Conservation (phyloP, 2,113 vertebrate species). For the Sylvilagus bachmani region DNA sequence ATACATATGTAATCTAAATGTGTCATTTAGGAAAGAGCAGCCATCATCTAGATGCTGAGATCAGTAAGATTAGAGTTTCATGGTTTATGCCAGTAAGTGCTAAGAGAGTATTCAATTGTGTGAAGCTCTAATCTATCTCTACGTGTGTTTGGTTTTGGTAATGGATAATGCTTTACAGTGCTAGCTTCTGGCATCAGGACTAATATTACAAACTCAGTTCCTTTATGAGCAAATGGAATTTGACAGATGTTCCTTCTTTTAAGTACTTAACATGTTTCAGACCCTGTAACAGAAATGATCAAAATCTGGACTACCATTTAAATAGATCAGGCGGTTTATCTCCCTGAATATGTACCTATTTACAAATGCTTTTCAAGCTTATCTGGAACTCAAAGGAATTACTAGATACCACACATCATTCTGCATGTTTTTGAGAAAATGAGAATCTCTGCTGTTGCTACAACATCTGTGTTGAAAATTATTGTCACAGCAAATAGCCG, state of each 20-base stretch:
- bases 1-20: not conserved
- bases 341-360: constrained; percentile 1
- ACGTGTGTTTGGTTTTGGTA: constrained; percentile 35
- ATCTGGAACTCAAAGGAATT: constrained; percentile 29
- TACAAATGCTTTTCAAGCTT: constrained; percentile 55
- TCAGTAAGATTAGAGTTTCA: constrained; percentile 69
- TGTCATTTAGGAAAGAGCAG: constrained; percentile 69
- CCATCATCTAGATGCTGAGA: constrained; percentile 54
- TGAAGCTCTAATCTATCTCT: constrained; percentile 48
- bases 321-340: not conserved
- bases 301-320: constrained; percentile 25
- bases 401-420: constrained; percentile 21
- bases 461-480: constrained; percentile 46
- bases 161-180: constrained; percentile 60
- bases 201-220: constrained; percentile 51
- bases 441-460: constrained; percentile 23
- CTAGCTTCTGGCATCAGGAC: constrained; percentile 66
- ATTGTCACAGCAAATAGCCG: constrained; percentile 47
- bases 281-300: constrained; percentile 63
- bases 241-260: constrained; percentile 51
- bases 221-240: constrained; percentile 60
- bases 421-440: constrained; percentile 37
- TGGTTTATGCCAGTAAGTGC: constrained; percentile 49
- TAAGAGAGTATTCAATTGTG: constrained; percentile 62
- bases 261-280: constrained; percentile 35